Base-by-base conservation (phyloP, 2,113 vertebrate genomes). In the Tachycineta bicolor region DNA sequence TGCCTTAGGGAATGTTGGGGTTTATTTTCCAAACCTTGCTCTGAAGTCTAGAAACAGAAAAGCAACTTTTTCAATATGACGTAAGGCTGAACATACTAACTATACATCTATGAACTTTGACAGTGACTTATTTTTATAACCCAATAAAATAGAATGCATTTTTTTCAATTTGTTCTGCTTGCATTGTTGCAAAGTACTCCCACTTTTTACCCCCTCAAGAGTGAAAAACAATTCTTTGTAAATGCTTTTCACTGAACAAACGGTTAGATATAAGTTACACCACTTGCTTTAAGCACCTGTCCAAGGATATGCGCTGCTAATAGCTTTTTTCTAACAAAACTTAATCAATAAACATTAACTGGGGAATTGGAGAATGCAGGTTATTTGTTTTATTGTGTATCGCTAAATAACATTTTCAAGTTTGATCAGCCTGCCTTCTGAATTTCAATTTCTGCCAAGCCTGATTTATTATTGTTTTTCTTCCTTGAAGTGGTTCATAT, bases 311-410 rank as follows among this genome's bases (percentile, higher is more conserved):
- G 63, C 39, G 80, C 39, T 88, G 64, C 73, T 95, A 89, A 90
- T 80, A 80, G 37, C 31, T 60, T 93, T 94, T 77, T 80, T n/a
- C 67, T 77, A 94, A 69, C 9, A 53, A 83, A 92, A 74, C 14
- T 76, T 65, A 73, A 96, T 87, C 88, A 89, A 91, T 95, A 89
- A 89, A 68, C 28, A 91, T 92, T 89, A 96, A 70, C 47, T n/a
- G n/a, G 53, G 56, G 31, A 83, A 67, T 39, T 41, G 68, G n/a
- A 58, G 63, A 82, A 55, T 76, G 49, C 24, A 77, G 58, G 33
- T 81, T 71, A 65, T 93, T 94, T 90, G 26, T 70, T 94, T 93
- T 92, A 60, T 39, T 71, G 44, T 77, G 24, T 41, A 56, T 65
- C 29, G 33, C 50, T 93, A 94, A 96, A 89, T 87, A 77, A 74